A percentile compares a stretch with the other conserved stretches of the same genome.
Evolutionary conservation across 2,888 invertebrate species (phyloP).

Genomic region (Pimpla rufipes): DNA sequence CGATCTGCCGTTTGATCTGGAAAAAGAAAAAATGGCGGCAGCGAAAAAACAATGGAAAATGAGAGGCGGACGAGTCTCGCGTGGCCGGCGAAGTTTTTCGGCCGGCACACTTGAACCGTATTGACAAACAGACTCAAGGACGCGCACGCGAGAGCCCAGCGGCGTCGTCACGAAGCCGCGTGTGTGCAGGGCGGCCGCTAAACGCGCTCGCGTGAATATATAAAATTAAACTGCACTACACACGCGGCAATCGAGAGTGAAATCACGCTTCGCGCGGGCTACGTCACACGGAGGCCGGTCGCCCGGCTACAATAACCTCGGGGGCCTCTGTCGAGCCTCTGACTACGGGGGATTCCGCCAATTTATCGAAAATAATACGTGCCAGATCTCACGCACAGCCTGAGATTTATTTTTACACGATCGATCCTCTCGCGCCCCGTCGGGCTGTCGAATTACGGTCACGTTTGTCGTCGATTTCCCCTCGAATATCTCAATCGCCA

Average conservation of each 20-base stretch:
- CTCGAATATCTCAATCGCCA: too few relatives aligned
- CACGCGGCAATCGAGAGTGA: slow-evolving; percentile 59
- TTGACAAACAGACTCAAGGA: slow-evolving; percentile 66
- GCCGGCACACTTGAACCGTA: slow-evolving; percentile 35
- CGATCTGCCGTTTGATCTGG: background rate
- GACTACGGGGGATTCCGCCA: background rate
- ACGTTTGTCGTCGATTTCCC: too few relatives aligned
- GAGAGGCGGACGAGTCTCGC: background rate
- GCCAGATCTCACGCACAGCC: slow-evolving; percentile 12
- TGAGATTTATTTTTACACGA: too few relatives aligned
- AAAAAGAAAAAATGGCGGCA: background rate
- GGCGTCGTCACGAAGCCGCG: slow-evolving; percentile 19
- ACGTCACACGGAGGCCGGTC: slow-evolving; percentile 41
- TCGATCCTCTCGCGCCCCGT: too few relatives aligned
- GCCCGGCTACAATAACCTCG: slow-evolving; percentile 15
- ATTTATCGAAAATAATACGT: slow-evolving; percentile 41
- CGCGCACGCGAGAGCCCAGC: slow-evolving; percentile 46
- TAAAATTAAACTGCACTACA: slow-evolving; percentile 64
- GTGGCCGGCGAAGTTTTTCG: slow-evolving; percentile 8
- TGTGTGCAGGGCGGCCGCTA: slow-evolving; percentile 42
- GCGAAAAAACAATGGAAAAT: background rate
- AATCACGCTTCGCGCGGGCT: slow-evolving; percentile 53
- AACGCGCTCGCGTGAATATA: slow-evolving; percentile 67
- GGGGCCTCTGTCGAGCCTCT: background rate
- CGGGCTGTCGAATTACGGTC: too few relatives aligned